A percentile compares a stretch with the other conserved stretches of the same genome.
Evolutionary conservation across 2,888 invertebrate genomes (phyloP).

Genomic region (Byasa hedistus): DNA sequence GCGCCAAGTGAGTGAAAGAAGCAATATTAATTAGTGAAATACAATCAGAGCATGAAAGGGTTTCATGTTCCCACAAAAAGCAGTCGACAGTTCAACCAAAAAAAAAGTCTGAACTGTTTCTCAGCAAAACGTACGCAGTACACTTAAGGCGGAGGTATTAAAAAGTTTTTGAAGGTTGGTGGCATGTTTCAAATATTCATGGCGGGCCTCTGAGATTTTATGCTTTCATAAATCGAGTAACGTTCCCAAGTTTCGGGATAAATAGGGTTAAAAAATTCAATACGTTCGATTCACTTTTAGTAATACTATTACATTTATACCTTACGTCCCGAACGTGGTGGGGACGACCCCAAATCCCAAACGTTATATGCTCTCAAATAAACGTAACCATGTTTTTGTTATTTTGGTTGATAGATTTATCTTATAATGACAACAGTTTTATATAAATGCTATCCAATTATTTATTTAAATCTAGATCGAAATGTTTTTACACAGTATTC

Average conservation of each 20-base stretch:
- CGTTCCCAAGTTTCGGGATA: slow-evolving; percentile 22
- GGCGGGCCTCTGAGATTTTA: slow-evolving; percentile 22
- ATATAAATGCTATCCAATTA: neutral
- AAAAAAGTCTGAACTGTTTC: slow-evolving; percentile 15
- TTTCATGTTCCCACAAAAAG: neutral
- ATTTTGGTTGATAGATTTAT: neutral
- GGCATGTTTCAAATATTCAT: slow-evolving; percentile 25
- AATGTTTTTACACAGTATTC: no score
- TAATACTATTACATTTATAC: slow-evolving; percentile 11
- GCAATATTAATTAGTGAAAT: slow-evolving; percentile 1
- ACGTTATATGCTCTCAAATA: neutral
- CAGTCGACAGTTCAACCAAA: slow-evolving; percentile 4
- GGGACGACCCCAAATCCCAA: neutral
- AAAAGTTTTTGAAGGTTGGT: slow-evolving; percentile 25
- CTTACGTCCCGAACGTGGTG: slow-evolving; percentile 6
- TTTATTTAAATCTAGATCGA: no score
- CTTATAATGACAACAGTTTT: neutral
- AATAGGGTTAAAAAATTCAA: slow-evolving; percentile 22
- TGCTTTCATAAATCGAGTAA: slow-evolving; percentile 24
- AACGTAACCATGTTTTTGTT: neutral
- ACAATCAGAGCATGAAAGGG: neutral
- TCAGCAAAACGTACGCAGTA: slow-evolving; percentile 10
- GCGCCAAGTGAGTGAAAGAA: neutral
- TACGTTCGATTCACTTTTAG: slow-evolving; percentile 7
- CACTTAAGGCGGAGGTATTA: slow-evolving; percentile 17